Evolutionary conservation across 2,797 vertebrate species (phyloP), one percentile per base, ranked within the genome.

Genomic region (Pitangus sulphuratus): DNA sequence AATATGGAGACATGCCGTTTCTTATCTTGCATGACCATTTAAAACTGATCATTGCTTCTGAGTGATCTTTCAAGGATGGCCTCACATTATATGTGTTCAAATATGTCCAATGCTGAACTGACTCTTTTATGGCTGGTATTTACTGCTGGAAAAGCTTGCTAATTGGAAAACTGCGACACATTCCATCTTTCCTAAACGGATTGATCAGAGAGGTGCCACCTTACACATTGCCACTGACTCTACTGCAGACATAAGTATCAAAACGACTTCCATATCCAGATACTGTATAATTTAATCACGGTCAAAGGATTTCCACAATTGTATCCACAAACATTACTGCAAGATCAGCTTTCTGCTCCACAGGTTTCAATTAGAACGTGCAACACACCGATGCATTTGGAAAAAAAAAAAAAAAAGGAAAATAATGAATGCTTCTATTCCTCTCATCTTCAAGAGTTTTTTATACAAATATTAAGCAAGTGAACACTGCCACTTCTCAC

Each of bases 361-460:
- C n/a, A 71, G 53, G 70, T 95, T 97, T 97, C 90, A 95, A 95
- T 90, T 90, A 95, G 91, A 96, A 81, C 25, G 61, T 87, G 74
- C 58, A 96, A 75, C 66, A 78, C 80, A 57, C 40, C 66, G 33
- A n/a, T 84, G 37, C 77, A 62, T 79, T 71, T n/a, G 9, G 91
- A 86, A 47, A 33, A 93, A 86, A 94, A 84, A 71, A 79, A 35
- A 57, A 40, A 24, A 31, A 14, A 22, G 7, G 15, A 39, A 30
- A 40, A 61, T 40, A 61, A 64, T 31, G 4, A 61, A 35, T 25
- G 20, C 5, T 85, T 83, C 37, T 70, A 53, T 77, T 88, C 28
- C 53, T 87, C 93, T 93, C 21, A 2, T 81, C 24, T 81, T 78
- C 40, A 19, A 90, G 83, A 84, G 22, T 40, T 83, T 78, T 95